Percentiles rank a stretch among this genome's conserved stretches.
phyloP scores from a whole-genome alignment of 2,113 vertebrate genomes.

The Patagioenas fasciata region DNA sequence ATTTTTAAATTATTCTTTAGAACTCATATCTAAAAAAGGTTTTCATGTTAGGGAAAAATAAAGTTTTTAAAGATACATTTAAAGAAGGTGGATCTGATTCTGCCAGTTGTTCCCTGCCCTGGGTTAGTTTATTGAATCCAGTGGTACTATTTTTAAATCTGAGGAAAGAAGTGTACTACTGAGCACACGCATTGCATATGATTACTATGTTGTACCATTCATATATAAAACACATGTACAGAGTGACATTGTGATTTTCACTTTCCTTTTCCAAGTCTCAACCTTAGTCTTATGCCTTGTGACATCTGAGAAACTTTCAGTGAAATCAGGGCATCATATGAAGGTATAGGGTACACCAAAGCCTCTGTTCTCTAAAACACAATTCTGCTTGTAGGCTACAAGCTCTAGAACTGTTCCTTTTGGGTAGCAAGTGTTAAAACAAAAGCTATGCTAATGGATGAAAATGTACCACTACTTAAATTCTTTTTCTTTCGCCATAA shows the following conservation, averaged over 20 bases:
- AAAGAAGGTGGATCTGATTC: not conserved
- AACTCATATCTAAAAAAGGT: not conserved
- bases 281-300: not conserved
- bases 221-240: not conserved
- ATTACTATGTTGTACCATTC: not conserved
- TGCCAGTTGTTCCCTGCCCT: not conserved
- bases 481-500: constrained; percentile 12
- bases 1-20: not conserved
- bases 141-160: not conserved
- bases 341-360: not conserved
- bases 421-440: not conserved
- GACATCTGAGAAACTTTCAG: constrained; percentile 13
- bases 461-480: not conserved
- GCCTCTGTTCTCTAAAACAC: not conserved
- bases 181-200: not conserved
- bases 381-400: not conserved
- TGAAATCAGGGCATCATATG: not conserved
- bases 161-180: not conserved
- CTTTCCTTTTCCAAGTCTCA: not conserved
- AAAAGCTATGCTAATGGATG: not conserved
- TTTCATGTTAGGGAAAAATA: not conserved
- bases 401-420: not conserved
- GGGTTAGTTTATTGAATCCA: not conserved
- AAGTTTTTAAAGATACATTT: not conserved
- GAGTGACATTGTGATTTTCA: not conserved